Conservation (phyloP, 2,113 vertebrate species). For the Conger conger region DNA sequence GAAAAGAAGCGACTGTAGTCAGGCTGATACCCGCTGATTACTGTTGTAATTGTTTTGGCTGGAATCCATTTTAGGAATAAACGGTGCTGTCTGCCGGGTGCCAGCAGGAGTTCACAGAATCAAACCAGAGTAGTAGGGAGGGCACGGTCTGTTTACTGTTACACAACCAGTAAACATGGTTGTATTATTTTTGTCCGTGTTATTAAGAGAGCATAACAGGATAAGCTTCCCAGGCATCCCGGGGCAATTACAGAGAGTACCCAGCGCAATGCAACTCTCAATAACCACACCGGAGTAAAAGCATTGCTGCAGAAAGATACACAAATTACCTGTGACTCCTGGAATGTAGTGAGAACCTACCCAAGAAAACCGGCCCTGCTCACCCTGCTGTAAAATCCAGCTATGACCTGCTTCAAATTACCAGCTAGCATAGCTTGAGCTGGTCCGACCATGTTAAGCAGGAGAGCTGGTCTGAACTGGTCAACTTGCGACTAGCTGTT, state of each 20-base stretch:
- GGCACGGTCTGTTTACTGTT: background rate
- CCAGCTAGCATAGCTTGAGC: too few relatives aligned
- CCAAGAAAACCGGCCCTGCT: background rate
- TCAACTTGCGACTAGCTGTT: too few relatives aligned
- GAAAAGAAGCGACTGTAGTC: conserved; percentile 30
- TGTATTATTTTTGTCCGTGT: background rate
- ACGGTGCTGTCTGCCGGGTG: background rate
- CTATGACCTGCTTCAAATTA: too few relatives aligned
- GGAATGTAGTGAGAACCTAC: background rate
- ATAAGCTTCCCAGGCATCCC: too few relatives aligned
- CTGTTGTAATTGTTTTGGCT: conserved; percentile 41
- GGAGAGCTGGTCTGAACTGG: too few relatives aligned
- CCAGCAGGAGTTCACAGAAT: background rate
- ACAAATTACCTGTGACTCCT: background rate
- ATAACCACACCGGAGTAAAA: background rate
- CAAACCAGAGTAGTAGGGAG: background rate
- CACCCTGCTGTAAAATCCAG: too few relatives aligned
- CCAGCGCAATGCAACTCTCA: background rate
- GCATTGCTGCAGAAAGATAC: background rate
- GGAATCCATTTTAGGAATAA: background rate
- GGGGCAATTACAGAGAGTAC: background rate
- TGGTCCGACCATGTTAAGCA: too few relatives aligned
- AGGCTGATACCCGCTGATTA: conserved; percentile 43
- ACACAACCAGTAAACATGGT: background rate
- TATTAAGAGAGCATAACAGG: background rate